These are phyloP conservation scores for Hybognathus amarus DNA, from an alignment of 2,797 vertebrate genomes.

Conservation along the genomic window DNA sequence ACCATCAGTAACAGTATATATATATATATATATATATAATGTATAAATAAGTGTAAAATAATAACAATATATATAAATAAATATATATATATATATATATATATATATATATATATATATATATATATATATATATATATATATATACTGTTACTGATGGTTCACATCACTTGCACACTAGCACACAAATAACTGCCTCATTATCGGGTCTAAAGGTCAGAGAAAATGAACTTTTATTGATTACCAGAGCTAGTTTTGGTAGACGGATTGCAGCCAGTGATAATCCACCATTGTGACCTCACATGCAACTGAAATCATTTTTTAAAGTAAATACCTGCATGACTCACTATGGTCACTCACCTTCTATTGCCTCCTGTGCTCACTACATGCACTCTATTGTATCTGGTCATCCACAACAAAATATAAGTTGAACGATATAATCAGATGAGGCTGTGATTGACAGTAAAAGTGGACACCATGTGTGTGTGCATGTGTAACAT, in stretches of 20 bases:
- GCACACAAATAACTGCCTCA: not conserved
- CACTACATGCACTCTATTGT: not conserved
- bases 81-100: too few species aligned
- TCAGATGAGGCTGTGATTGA: conserved; percentile 21
- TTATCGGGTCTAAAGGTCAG: not conserved
- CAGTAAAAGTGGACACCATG: conserved; percentile 1
- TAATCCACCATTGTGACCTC: not conserved
- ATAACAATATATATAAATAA: too few species aligned
- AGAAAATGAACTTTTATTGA: conserved; percentile 12
- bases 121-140: not conserved
- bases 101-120: not conserved
- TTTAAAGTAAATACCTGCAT: not conserved
- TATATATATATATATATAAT: too few species aligned
- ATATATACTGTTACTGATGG: not conserved
- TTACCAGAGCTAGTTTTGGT: not conserved
- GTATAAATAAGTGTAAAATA: too few species aligned
- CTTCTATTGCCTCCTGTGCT: not conserved
- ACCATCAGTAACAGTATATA: too few species aligned
- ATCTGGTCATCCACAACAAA: not conserved
- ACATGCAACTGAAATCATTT: conserved; percentile 1
- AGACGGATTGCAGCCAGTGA: not conserved
- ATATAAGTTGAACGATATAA: not conserved
- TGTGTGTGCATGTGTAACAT: conserved; percentile 29
- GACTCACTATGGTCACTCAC: not conserved
- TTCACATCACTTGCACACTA: not conserved